These are phyloP conservation scores for Acronicta leporina DNA, from an alignment of 2,888 invertebrate species.

Conservation along the genomic window DNA sequence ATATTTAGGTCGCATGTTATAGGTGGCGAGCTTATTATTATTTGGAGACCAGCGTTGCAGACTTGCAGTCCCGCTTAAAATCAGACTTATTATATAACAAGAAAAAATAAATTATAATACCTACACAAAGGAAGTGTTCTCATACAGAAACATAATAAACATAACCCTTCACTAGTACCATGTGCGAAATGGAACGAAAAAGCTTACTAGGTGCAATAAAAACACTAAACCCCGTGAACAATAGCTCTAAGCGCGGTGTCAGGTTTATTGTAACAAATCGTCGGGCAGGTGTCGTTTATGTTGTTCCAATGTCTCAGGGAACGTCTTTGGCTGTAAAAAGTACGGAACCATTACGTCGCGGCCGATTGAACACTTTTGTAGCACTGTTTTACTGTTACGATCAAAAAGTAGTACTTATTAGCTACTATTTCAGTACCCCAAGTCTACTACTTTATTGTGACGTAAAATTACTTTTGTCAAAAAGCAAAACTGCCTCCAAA, in stretches of 20 bases:
- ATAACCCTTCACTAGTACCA: constrained; percentile 26
- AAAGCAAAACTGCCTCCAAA: too few relatives aligned
- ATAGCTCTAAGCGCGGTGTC: constrained; percentile 51
- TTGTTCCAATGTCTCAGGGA: constrained; percentile 48
- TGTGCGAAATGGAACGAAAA: constrained; percentile 42
- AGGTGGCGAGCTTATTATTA: too few relatives aligned
- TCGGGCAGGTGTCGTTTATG: constrained; percentile 56
- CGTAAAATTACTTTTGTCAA: too few relatives aligned
- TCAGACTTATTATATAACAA: too few relatives aligned
- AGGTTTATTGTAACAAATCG: constrained; percentile 58
- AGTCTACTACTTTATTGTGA: too few relatives aligned
- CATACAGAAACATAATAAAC: constrained; percentile 16
- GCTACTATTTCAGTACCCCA: neutral
- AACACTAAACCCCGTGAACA: constrained; percentile 51
- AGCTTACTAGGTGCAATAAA: constrained; percentile 52
- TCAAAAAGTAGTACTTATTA: constrained; percentile 24
- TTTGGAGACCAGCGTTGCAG: too few relatives aligned
- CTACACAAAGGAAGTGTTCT: too few relatives aligned
- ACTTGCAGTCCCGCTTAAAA: too few relatives aligned
- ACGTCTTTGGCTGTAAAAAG: constrained; percentile 48
- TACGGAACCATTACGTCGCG: constrained; percentile 28
- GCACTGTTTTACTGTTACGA: constrained; percentile 31
- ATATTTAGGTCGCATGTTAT: too few relatives aligned
- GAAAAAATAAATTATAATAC: too few relatives aligned
- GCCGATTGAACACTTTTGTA: constrained; percentile 43